Base-by-base conservation (phyloP, 2,797 vertebrate genomes). In the Euthynnus affinis region DNA sequence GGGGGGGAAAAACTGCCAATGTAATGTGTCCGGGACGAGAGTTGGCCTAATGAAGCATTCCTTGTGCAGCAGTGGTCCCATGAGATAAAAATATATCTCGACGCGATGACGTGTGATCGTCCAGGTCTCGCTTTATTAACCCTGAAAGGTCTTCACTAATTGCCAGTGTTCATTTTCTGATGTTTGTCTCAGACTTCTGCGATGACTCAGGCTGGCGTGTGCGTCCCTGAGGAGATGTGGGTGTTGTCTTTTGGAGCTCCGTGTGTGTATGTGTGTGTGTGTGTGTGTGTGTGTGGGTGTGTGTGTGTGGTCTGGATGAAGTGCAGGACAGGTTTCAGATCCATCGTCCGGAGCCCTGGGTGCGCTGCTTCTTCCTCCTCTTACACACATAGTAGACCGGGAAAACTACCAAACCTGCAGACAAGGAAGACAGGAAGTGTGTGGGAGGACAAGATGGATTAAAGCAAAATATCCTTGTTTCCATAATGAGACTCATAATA, bases 301-400 rank as follows among this genome's bases (percentile, higher is more conserved):
- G 59, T 62, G 73, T 17, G 49, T 20, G 56, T 56, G 72, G 74
- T 64, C 46, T 40, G 14, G 62, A n/a, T 55, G 74, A 42, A 52
- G 53, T 40, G 55, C 62, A 72, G 61, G 37, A 55, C 7, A 22
- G 62, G 40, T 58, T 63, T 92, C 91, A 95, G 81, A 95, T 89
- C 95, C 95, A 96, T 3, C 91, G 90, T 51, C 92, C 92, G 1
- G 93, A 90, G 40, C 91, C 94, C 72, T 94, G 96, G 76, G 97
- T 95, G 63, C 81, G 87, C 82, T 93, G 89, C 80, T 99, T 99
- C 95, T 96, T 97, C 92, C 96, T 96, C 93, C 95, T 97, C 95
- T 99, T 99, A 94, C 97, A 99, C 94, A 98, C 95, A 88, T 97
- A 99, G 95, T 98, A 99, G 92, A 99, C 92, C 23, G 98, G 98